Conservation (phyloP, 2,797 vertebrate genomes). For the Crenuchus spilurus region DNA sequence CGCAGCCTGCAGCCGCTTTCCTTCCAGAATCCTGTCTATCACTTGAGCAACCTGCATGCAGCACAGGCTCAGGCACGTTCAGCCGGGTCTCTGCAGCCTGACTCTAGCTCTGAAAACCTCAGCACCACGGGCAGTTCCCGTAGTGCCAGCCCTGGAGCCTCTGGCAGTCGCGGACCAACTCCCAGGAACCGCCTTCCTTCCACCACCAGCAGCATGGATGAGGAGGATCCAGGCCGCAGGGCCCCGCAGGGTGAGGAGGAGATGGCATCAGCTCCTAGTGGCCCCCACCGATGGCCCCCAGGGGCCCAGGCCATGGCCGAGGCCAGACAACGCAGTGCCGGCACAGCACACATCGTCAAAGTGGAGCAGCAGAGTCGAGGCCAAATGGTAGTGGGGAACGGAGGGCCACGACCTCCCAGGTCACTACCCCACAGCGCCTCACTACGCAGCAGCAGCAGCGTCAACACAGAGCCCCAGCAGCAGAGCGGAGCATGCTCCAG, state of each 20-base stretch:
- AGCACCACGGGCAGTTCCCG: conserved; percentile 86
- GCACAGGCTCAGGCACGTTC: conserved; percentile 59
- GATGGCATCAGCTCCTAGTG: conserved; percentile 56
- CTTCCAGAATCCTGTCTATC: conserved; percentile 95
- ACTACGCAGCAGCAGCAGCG: conserved; percentile 83
- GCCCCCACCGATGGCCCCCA: not conserved
- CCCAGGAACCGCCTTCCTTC: conserved; percentile 72
- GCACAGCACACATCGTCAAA: conserved; percentile 86
- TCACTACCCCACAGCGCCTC: conserved; percentile 83
- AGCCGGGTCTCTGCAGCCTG: conserved; percentile 72
- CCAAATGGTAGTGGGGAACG: conserved; percentile 68
- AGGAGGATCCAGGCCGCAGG: conserved; percentile 79
- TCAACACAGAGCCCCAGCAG: conserved; percentile 74
- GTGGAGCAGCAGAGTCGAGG: conserved; percentile 79
- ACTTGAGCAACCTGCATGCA: conserved; percentile 83
- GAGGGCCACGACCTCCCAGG: conserved; percentile 75
- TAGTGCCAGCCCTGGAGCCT: conserved; percentile 84
- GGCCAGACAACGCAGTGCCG: conserved; percentile 85
- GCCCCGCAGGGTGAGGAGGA: conserved; percentile 84
- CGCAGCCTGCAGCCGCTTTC: conserved; percentile 89
- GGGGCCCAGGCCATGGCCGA: conserved; percentile 76
- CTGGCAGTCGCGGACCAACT: conserved; percentile 67
- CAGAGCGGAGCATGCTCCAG: conserved; percentile 74
- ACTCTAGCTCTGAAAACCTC: conserved; percentile 92
- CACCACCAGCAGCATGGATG: conserved; percentile 80